phyloP scores from a whole-genome alignment of 2,113 vertebrate species.

The Vulpes vulpes region DNA sequence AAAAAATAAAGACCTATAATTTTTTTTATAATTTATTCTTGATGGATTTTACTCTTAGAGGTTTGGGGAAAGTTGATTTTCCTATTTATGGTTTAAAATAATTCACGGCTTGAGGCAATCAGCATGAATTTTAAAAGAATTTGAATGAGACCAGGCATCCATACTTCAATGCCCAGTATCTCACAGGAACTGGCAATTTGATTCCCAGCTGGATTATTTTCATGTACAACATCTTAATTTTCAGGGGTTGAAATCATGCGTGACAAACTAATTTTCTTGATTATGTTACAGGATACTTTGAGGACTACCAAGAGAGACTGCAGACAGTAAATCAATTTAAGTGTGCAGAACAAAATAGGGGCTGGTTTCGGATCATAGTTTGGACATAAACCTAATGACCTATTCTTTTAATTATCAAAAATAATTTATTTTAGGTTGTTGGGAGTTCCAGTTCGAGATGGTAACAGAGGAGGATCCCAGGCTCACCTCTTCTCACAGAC shows the following conservation, averaged over 20 bases:
- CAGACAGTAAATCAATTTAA: conserved; percentile 3
- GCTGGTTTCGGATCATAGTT: background rate
- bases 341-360: background rate
- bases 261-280: conserved; percentile 35
- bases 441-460: background rate
- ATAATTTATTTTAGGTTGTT: background rate
- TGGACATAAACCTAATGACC: background rate
- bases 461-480: background rate
- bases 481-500: background rate
- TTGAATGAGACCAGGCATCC: background rate
- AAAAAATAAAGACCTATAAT: background rate
- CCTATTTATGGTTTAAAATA: conserved; percentile 13
- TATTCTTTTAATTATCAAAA: background rate
- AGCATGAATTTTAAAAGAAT: background rate
- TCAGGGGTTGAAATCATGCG: background rate
- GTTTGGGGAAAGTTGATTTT: background rate
- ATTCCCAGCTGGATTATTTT: conserved; percentile 34
- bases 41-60: background rate
- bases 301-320: background rate
- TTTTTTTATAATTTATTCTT: conserved; percentile 24
- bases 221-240: conserved; percentile 47
- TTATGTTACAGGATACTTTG: background rate
- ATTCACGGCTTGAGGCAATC: conserved; percentile 26
- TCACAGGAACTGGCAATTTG: background rate
- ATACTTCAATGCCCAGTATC: background rate